Evolutionary conservation across 2,888 invertebrate genomes (phyloP).

Genomic region (Phortica okadai): DNA sequence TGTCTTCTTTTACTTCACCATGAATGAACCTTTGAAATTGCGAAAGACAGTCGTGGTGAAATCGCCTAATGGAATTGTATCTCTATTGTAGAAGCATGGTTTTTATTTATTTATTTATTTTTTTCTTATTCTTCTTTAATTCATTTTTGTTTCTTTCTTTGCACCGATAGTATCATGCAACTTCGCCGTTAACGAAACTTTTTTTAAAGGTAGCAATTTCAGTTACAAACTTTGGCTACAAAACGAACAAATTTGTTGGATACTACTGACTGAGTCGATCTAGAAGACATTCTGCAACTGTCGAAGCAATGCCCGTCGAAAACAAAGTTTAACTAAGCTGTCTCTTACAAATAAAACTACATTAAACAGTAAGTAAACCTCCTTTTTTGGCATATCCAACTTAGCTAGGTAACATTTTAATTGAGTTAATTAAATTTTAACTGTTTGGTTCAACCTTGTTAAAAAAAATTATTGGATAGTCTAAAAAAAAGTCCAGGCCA

Average conservation of each 20-base stretch:
- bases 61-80: slow-evolving; percentile 23
- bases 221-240: slow-evolving; percentile 17
- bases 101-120: background rate
- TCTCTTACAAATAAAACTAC: background rate
- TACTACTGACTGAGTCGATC: too few relatives aligned
- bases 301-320: background rate
- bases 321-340: background rate
- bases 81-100: slow-evolving; percentile 16
- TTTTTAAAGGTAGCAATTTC: slow-evolving; percentile 27
- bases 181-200: slow-evolving; percentile 15
- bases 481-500: background rate
- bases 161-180: slow-evolving; percentile 18
- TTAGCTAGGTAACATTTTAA: slow-evolving; percentile 24
- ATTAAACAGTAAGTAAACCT: slow-evolving; percentile 11
- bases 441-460: background rate
- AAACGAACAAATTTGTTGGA: background rate
- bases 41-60: slow-evolving; percentile 1
- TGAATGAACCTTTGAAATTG: slow-evolving; percentile 14
- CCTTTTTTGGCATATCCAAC: slow-evolving; percentile 20
- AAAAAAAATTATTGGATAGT: background rate
- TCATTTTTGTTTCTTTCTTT: background rate
- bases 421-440: slow-evolving; percentile 26
- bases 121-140: background rate
- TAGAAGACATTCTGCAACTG: background rate
- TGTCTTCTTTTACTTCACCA: background rate